phyloP scores from a whole-genome alignment of 2,797 vertebrate species.

The Passerculus sandwichensis region DNA sequence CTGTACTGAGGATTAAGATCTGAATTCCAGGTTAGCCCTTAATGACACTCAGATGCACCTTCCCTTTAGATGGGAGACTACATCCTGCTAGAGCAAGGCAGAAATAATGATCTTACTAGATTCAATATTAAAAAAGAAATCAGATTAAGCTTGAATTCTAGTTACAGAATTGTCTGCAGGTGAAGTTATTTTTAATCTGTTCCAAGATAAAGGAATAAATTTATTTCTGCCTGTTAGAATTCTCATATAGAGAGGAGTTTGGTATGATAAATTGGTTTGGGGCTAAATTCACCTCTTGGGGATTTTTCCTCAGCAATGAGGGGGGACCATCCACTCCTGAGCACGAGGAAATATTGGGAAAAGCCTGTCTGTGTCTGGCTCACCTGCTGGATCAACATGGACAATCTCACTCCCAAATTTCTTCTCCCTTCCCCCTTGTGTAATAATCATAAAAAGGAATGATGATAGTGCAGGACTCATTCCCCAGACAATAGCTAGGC shows the following conservation, averaged over 20 bases:
- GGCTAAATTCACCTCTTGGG: not conserved
- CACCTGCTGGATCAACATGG: not conserved
- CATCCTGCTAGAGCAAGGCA: not conserved
- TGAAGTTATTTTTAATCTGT: slow-evolving; percentile 15
- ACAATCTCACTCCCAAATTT: not conserved
- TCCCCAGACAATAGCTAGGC: slow-evolving; percentile 35
- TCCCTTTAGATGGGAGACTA: slow-evolving; percentile 5
- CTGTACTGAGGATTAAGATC: slow-evolving; percentile 22
- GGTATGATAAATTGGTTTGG: not conserved
- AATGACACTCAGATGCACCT: not conserved
- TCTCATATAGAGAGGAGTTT: slow-evolving; percentile 30
- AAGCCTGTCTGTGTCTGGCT: rapidly evolving
- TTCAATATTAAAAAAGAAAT: not conserved
- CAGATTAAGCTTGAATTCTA: slow-evolving; percentile 3
- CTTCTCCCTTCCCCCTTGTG: not conserved
- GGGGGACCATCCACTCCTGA: not conserved
- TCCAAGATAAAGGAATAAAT: slow-evolving; percentile 55
- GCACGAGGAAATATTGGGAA: not conserved
- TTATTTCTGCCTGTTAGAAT: slow-evolving; percentile 38
- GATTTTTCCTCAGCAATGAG: not conserved
- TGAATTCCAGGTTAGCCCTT: slow-evolving; percentile 49
- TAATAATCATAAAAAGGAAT: slow-evolving; percentile 3
- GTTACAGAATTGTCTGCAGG: not conserved
- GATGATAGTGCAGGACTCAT: not conserved
- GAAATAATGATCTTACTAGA: not conserved